Base-by-base conservation (phyloP, 2,797 vertebrate genomes). In the Neosilurus mollespiculum region DNA sequence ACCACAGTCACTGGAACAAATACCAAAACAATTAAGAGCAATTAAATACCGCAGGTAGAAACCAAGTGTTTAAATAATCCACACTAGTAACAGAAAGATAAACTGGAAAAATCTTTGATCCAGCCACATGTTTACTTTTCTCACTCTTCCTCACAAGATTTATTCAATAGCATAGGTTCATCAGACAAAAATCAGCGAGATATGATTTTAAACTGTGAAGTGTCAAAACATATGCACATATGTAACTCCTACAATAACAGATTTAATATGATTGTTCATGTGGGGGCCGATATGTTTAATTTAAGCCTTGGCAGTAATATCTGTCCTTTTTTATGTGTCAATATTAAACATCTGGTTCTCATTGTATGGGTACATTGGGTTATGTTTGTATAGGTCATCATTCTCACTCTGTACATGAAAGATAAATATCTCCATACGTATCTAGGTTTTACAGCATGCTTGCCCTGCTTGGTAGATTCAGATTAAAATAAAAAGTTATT, bases 331-430 rank as follows among this genome's bases (percentile, higher is more conserved):
- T 77, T 70, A 53, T 70, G 69, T 26, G 82, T 84, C 49, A 86
- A 83, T 73, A 85, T 85, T 76, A 65, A 51, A 62, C 82, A 85
- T 76, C 73, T 84, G 75, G 56, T 71, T 65, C 53, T 76, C 69
- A 79, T 82, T 70, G 24, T 81, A 10, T 59, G n/a, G 59, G 43
- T 15, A 43, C n/a, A 20, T 58, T 1, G 51, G 14, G 24, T 30
- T 22, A 34, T 77, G 64, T 85, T 81, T 84, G 78, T 62, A 16
- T n/a, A 58, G 56, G 43, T 71, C 58, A 26, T 80, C 20, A 58
- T 56, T 34, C 43, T 43, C 66, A 43, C 14, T 80, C 49, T 62
- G 10, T 11, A 10, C 18, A 80, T 43, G 70, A 37, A 61, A n/a
- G 22, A 61, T 49, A 49, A 10, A 59, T 20, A 78, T 5, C 22